Conservation (phyloP, 2,797 vertebrate genomes). For the Tadarida brasiliensis region DNA sequence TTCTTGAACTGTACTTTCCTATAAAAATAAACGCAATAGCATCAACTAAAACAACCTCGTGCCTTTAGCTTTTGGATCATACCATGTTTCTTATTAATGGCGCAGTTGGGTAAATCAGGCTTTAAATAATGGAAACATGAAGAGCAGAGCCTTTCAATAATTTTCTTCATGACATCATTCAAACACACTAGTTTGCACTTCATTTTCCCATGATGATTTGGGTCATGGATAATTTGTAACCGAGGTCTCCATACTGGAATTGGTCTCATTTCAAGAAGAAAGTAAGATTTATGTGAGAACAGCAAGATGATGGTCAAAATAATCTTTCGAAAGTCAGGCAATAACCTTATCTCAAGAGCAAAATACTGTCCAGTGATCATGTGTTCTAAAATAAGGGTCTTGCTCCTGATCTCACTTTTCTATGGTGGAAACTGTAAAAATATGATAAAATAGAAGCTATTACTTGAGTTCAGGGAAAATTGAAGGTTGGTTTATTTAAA, state of each 20-base stretch:
- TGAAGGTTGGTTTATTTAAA: slow-evolving; percentile 77
- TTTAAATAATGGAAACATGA: slow-evolving; percentile 40
- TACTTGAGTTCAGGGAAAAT: slow-evolving; percentile 71
- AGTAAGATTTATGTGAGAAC: slow-evolving; percentile 68
- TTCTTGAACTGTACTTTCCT: background rate
- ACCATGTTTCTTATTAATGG: background rate
- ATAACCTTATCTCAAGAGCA: slow-evolving; percentile 24
- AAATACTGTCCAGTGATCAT: background rate
- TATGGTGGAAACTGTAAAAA: slow-evolving; percentile 62
- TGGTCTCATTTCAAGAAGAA: slow-evolving; percentile 66
- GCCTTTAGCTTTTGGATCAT: slow-evolving; percentile 52
- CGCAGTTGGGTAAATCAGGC: slow-evolving; percentile 34
- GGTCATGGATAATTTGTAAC: slow-evolving; percentile 70
- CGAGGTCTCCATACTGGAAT: slow-evolving; percentile 10
- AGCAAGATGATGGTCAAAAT: slow-evolving; percentile 62
- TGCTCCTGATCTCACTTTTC: slow-evolving; percentile 58
- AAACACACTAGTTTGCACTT: slow-evolving; percentile 60
- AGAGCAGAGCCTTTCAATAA: slow-evolving; percentile 45
- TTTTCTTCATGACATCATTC: slow-evolving; percentile 47
- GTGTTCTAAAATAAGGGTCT: slow-evolving; percentile 61
- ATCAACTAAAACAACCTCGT: slow-evolving; percentile 26
- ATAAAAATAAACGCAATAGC: background rate
- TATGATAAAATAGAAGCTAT: slow-evolving; percentile 66
- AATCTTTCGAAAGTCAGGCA: slow-evolving; percentile 65
- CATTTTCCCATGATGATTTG: slow-evolving; percentile 71